Base-by-base conservation (phyloP, 2,888 invertebrate species). In the Oligia fasciuncula region DNA sequence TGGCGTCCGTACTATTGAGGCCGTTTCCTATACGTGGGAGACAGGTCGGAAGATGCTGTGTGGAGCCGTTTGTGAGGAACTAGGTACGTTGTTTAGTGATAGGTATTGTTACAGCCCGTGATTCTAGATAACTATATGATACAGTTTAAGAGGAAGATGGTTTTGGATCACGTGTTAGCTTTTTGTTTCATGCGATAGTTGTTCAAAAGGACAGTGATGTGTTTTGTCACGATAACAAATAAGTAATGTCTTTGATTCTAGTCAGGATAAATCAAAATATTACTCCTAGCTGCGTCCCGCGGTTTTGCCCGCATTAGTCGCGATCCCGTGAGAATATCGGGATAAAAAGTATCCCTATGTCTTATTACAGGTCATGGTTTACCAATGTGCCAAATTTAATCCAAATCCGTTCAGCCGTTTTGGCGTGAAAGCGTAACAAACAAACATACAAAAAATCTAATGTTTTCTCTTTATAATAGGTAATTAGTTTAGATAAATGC, bases 1-100 rank as follows among this genome's bases (percentile, higher is more conserved):
- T n/a, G n/a, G n/a, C n/a, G n/a, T n/a, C n/a, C n/a, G n/a, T n/a
- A 73, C 51, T 87, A 80, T 87, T 87, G 73, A 85, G 80, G 71
- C 70, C 75, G 62, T 60, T 77, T 85, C 81, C 81, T 87, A 63
- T 60, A 73, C 57, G 74, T 54, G 43, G 67, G 57, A 60, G 77
- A 77, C 73, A 71, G 67, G 62, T 69, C 57, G 82, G 78, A 74
- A 84, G 76, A 68, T 60, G 70, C 46, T 35, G 66, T 60, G 23
- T 54, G 46, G 43, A 63, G 49, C 29, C 29, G 60, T 67, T 73
- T 85, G 77, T 81, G 67, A 60, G 51, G 43, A 6, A 57, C 40
- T 67, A 40, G 40, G 11, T 70, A 40, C 4, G 43, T 69, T 81
- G 62, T 82, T 13, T 67, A 40, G 77, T 69, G 71, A 84, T 74